phyloP scores from a whole-genome alignment of 2,888 invertebrate species.

The Sclerodermus sp. region DNA sequence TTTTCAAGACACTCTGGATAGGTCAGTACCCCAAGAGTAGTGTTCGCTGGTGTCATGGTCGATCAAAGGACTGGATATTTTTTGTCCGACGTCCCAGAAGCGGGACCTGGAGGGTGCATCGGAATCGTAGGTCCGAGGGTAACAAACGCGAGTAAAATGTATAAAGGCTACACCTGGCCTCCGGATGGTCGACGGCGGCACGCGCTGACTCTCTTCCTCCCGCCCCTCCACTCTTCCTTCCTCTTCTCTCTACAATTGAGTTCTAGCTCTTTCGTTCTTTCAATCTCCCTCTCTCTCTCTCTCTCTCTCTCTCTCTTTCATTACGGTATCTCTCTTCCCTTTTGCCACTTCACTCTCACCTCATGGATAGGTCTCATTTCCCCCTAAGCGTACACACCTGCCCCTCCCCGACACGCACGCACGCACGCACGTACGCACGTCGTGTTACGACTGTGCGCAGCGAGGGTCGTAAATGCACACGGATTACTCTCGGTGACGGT shows the following conservation, averaged over 20 bases:
- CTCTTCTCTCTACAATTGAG: no score
- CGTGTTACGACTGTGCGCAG: slow-evolving; percentile 32
- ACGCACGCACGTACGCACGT: slow-evolving; percentile 19
- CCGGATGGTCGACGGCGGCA: slow-evolving; percentile 52
- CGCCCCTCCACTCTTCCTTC: slow-evolving; percentile 16
- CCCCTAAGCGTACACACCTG: slow-evolving; percentile 40
- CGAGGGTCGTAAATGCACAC: slow-evolving; percentile 50
- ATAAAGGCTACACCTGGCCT: slow-evolving; percentile 55
- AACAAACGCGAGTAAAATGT: slow-evolving; percentile 49
- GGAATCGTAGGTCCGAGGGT: slow-evolving; percentile 40
- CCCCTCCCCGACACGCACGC: slow-evolving; percentile 37
- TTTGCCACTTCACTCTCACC: slow-evolving; percentile 13
- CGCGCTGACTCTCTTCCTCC: slow-evolving; percentile 31
- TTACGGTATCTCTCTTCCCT: slow-evolving; percentile 16
- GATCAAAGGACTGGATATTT: background rate
- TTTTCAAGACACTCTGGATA: background rate
- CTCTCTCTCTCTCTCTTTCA: no score
- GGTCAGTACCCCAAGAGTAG: background rate
- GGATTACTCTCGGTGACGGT: slow-evolving; percentile 40
- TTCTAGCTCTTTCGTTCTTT: no score
- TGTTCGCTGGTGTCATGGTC: background rate
- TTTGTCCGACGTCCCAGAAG: slow-evolving; percentile 25
- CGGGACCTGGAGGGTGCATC: slow-evolving; percentile 38
- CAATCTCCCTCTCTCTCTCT: slow-evolving; percentile 15
- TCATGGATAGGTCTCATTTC: slow-evolving; percentile 30